Evolutionary conservation across 2,113 vertebrate species (phyloP), one percentile per base, ranked within the genome.

Genomic region (Hippolais icterina): DNA sequence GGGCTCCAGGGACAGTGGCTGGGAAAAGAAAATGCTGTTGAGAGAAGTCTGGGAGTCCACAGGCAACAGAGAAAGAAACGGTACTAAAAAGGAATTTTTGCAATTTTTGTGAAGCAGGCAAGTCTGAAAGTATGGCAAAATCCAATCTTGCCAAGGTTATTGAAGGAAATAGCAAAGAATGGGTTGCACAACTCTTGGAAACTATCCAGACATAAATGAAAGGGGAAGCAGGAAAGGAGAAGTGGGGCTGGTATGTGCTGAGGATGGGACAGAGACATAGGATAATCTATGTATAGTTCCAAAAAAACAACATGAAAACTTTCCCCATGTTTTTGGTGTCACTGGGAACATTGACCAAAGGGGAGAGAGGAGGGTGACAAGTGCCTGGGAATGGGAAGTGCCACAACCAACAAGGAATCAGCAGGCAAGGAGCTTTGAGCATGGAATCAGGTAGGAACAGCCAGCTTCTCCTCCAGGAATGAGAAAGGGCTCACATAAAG

Each of bases 171-270:
- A 35, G 47, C 46, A 70, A 66, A 64, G 31, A 52, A 23, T 41
- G 54, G 17, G 7, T 66, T 92, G 83, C 71, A 50, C 71, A 88
- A 47, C 68, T 70, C 76, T 31, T 89, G 90, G 80, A 66, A 81
- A 25, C 17, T 15, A 25, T 71, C 72, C 93, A 89, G 87, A 52
- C 6, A 0, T 44, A 49, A 66, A 75, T 41, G 52, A 53, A 87
- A 82, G 53, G 69, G 69, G 87, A 94, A 91, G 24, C 74, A 64
- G 81, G 87, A 78, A 91, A 89, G 78, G 80, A 94, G 83, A 70
- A 89, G 44, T 28, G 54, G 15, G 72, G 22, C 39, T 83, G 60
- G 31, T 61, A 7, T 20, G 35, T 5, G 5, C 76, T 15, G 61
- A 64, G 72, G 69, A 82, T 82, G 49, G 53, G 69, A 47, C 28